These are phyloP conservation scores for Pterocles gutturalis DNA, from an alignment of 2,113 vertebrate genomes.

Conservation along the genomic window DNA sequence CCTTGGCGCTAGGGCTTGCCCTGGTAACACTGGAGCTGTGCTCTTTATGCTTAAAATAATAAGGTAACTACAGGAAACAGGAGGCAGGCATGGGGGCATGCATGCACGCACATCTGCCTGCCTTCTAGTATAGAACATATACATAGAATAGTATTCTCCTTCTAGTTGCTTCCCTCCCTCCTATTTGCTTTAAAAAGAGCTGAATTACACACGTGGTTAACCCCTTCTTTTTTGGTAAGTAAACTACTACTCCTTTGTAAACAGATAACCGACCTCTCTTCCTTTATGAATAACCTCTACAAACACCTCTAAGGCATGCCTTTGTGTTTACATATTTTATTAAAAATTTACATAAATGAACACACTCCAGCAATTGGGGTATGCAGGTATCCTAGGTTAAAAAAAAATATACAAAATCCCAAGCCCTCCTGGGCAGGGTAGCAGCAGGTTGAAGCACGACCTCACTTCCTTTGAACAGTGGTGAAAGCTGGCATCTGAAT, in stretches of 20 bases:
- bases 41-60: background rate
- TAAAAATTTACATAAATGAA: constrained; percentile 68
- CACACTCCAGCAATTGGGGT: constrained; percentile 58
- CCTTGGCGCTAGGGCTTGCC: background rate
- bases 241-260: background rate
- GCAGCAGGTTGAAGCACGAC: background rate
- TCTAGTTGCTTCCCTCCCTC: background rate
- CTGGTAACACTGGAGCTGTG: background rate
- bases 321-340: constrained; percentile 18
- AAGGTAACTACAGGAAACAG: background rate
- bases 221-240: background rate
- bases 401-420: constrained; percentile 63
- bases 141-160: background rate
- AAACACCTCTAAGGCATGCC: background rate
- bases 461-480: constrained; percentile 93
- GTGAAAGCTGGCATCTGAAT: constrained; percentile 91
- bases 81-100: too few species aligned
- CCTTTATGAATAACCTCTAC: background rate
- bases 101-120: too few species aligned
- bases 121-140: too few species aligned
- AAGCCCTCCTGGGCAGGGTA: background rate
- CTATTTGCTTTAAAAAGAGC: background rate
- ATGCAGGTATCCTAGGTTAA: constrained; percentile 54
- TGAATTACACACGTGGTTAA: background rate
- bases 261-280: background rate